Percentiles rank a stretch among this genome's conserved stretches.
Conservation (phyloP, 2,113 vertebrate genomes). For the Cottus gobio region DNA sequence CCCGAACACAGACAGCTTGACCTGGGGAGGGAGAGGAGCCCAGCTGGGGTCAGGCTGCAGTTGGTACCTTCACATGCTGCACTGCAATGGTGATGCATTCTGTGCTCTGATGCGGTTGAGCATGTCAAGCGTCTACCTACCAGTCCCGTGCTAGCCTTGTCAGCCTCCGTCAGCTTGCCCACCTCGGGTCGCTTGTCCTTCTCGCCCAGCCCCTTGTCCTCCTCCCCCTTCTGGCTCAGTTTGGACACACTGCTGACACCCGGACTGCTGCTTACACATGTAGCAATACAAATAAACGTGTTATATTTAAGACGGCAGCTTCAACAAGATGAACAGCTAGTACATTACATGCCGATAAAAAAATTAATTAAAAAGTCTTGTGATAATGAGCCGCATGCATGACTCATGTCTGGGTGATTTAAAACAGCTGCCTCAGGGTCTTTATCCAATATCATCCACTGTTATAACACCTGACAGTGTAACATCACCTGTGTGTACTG, state of each 20-base stretch:
- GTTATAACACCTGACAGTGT: background rate
- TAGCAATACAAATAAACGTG: background rate
- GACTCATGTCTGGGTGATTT: background rate
- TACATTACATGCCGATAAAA: too few relatives aligned
- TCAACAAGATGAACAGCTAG: background rate
- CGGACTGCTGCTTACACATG: slow-evolving; percentile 62
- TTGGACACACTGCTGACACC: slow-evolving; percentile 55
- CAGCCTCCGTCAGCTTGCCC: slow-evolving; percentile 90
- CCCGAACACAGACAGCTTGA: slow-evolving; percentile 92
- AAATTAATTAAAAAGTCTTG: background rate
- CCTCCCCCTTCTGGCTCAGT: slow-evolving; percentile 5
- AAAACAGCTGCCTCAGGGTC: background rate
- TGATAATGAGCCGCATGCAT: background rate
- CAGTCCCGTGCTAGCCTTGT: slow-evolving; percentile 92
- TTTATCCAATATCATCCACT: background rate
- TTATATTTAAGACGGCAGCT: background rate
- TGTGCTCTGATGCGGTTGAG: background rate
- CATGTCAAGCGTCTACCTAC: slow-evolving; percentile 73
- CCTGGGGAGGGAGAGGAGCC: slow-evolving; percentile 77
- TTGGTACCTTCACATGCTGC: background rate
- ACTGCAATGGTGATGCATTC: background rate
- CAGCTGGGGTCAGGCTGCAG: background rate
- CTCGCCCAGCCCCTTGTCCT: slow-evolving; percentile 31
- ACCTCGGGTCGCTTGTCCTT: slow-evolving; percentile 73
- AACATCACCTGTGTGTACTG: background rate